These are phyloP conservation scores for Rhinella marina DNA, from an alignment of 2,797 vertebrate species.

Conservation along the genomic window DNA sequence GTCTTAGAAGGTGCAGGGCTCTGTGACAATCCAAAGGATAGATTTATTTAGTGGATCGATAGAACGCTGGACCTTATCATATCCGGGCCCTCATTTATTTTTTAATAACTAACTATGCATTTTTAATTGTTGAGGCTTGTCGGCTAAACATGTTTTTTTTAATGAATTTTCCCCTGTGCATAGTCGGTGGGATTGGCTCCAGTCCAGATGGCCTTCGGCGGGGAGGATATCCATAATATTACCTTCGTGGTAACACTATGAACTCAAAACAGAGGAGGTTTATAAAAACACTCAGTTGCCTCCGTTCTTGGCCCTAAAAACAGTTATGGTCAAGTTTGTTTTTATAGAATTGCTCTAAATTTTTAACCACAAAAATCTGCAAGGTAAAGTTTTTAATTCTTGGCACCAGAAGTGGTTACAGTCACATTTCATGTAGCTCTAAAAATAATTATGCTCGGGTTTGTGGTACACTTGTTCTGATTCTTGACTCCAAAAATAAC, in stretches of 20 bases:
- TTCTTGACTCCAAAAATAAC: too few relatives aligned
- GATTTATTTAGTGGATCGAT: slow-evolving; percentile 40
- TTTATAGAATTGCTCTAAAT: background rate
- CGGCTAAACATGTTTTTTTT: slow-evolving; percentile 20
- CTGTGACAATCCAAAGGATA: slow-evolving; percentile 11
- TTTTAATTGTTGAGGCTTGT: slow-evolving; percentile 6
- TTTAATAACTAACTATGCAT: slow-evolving; percentile 23
- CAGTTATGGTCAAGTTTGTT: background rate
- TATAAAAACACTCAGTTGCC: background rate
- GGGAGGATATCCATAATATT: background rate
- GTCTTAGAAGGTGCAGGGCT: background rate
- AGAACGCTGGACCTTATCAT: background rate
- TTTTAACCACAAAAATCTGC: background rate
- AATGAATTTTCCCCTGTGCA: background rate
- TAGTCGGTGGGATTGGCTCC: slow-evolving; percentile 18
- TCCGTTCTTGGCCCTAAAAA: background rate
- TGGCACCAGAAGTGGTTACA: too few relatives aligned
- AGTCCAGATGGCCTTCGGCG: background rate
- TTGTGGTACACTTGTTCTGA: too few relatives aligned
- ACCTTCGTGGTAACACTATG: background rate
- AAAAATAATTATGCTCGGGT: too few relatives aligned
- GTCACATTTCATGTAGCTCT: too few relatives aligned
- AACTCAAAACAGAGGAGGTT: background rate
- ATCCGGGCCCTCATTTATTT: background rate
- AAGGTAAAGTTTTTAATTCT: too few relatives aligned